phyloP scores from a whole-genome alignment of 1,140 invertebrate genomes.

The Maconellicoccus hirsutus region DNA sequence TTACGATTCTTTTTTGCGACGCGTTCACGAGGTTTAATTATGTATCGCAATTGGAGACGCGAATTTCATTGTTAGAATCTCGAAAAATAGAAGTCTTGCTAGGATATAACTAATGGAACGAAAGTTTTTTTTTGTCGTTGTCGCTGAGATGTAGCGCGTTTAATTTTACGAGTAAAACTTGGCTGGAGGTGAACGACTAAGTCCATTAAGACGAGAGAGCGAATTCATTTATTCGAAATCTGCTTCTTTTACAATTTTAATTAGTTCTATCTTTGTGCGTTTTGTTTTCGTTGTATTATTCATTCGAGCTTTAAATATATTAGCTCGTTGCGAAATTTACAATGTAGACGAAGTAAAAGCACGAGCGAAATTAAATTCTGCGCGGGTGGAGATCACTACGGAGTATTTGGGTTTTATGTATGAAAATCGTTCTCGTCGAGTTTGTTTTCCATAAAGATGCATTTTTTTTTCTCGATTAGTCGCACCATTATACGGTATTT shows the following conservation, averaged over 20 bases:
- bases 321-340: too few species aligned
- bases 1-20: neutral
- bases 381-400: too few species aligned
- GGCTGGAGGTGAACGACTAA: neutral
- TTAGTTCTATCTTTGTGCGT: neutral
- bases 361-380: too few species aligned
- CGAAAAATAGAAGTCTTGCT: neutral
- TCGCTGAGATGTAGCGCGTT: neutral
- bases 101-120: slow-evolving; percentile 3
- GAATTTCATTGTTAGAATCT: neutral
- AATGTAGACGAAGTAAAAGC: neutral
- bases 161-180: slow-evolving; percentile 1
- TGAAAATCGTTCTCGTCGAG: too few species aligned
- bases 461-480: too few species aligned
- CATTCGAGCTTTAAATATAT: too few species aligned
- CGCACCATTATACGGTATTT: too few species aligned
- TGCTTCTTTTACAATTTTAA: slow-evolving; percentile 9
- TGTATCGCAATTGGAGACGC: neutral
- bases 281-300: too few species aligned
- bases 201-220: neutral
- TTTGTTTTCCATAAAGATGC: too few species aligned
- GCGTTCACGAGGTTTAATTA: neutral
- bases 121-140: neutral
- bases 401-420: too few species aligned
- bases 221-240: slow-evolving; percentile 5